A percentile compares a stretch with the other conserved stretches of the same genome.
Conservation (phyloP, 2,888 invertebrate genomes). For the Caenorhabditis sp. region DNA sequence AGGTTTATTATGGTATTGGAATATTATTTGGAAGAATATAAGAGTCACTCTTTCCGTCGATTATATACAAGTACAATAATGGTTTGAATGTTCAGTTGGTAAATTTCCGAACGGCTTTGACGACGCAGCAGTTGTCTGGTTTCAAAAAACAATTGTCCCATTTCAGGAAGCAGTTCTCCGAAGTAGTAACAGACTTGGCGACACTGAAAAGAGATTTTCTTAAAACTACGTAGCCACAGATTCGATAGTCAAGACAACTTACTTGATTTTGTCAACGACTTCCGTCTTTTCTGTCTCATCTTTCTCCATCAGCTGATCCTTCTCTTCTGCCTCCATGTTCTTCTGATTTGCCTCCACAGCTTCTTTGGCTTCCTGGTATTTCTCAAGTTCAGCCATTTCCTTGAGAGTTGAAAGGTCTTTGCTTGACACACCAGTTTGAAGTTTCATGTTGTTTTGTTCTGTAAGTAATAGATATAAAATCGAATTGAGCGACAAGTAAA, state of each 20-base stretch:
- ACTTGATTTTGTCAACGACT: constrained; percentile 33
- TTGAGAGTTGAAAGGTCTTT: constrained; percentile 61
- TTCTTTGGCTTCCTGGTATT: constrained; percentile 40
- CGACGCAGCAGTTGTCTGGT: constrained; percentile 57
- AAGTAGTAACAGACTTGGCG: constrained; percentile 21
- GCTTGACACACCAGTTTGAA: constrained; percentile 63
- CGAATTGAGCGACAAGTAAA: constrained; percentile 36
- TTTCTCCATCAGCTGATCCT: constrained; percentile 10
- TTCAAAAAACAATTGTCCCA: constrained; percentile 62
- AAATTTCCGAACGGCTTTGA: constrained; percentile 57
- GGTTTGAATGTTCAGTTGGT: constrained; percentile 43
- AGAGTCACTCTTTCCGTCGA: constrained; percentile 41
- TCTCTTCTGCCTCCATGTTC: constrained; percentile 34
- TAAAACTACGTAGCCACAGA: constrained; percentile 31
- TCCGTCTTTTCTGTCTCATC: constrained; percentile 25
- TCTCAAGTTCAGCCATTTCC: constrained; percentile 57
- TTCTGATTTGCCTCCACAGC: constrained; percentile 31
- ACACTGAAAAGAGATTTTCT: constrained; percentile 34
- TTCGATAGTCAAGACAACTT: constrained; percentile 20
- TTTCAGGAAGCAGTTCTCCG: constrained; percentile 37
- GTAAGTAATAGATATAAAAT: background rate
- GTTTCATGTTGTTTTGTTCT: constrained; percentile 58
- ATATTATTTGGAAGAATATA: constrained; percentile 32
- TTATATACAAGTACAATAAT: constrained; percentile 50
- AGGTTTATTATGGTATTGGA: constrained; percentile 4